A percentile compares a stretch with the other conserved stretches of the same genome.
These are phyloP conservation scores for Hydrochoerus hydrochaeris DNA, from an alignment of 2,113 vertebrate species.

Conservation along the genomic window DNA sequence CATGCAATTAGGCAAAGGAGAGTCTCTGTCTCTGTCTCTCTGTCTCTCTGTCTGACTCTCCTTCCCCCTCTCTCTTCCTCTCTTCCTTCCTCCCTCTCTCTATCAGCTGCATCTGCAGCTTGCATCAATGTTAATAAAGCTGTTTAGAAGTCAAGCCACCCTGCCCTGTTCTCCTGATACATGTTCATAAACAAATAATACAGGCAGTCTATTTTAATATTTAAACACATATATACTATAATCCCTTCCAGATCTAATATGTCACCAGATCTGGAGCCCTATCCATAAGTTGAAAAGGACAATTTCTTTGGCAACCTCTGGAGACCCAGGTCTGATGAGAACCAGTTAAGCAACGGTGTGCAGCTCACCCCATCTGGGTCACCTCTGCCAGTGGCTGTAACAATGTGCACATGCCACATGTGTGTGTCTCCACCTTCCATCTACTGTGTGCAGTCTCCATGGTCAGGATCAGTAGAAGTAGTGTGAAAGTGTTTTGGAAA, in stretches of 20 bases:
- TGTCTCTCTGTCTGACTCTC: background rate
- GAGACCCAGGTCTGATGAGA: no score
- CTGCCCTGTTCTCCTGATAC: background rate
- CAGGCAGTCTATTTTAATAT: background rate
- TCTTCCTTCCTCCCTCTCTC: background rate
- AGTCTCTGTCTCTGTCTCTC: no score
- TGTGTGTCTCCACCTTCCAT: background rate
- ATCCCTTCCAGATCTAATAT: background rate
- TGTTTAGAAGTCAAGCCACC: slow-evolving; percentile 17
- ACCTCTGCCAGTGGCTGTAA: background rate
- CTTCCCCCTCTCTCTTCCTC: background rate
- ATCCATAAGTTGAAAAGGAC: background rate
- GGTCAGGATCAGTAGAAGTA: background rate
- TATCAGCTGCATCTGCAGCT: background rate
- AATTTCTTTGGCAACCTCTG: background rate
- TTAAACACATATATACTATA: background rate
- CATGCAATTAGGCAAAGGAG: slow-evolving; percentile 13
- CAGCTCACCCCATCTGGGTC: fast-evolving
- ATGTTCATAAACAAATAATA: slow-evolving; percentile 14
- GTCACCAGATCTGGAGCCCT: background rate
- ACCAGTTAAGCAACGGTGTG: background rate
- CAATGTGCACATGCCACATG: background rate
- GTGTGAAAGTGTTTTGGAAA: background rate
- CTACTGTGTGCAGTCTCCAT: no score
- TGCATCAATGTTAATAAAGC: background rate